Evolutionary conservation across 37 sponge, comb jelly and placozoan genomes (phyloP).

Genomic region (Dysidea cf. avara): DNA sequence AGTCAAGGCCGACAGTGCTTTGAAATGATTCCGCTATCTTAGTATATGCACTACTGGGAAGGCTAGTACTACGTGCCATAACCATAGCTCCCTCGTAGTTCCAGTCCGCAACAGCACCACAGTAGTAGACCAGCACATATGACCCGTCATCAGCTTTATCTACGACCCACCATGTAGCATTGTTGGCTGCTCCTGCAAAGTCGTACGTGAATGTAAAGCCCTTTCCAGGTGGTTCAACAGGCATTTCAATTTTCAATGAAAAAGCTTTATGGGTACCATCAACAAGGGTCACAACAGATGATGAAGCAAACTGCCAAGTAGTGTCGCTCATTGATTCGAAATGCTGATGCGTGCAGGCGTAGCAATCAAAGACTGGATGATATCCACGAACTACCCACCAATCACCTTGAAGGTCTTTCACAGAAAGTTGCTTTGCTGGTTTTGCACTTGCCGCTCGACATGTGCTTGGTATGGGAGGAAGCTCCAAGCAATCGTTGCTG

Average conservation of each 20-base stretch:
- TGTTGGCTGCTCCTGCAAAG: neutral
- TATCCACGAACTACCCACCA: conserved; percentile 10
- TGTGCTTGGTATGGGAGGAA: conserved; percentile 9
- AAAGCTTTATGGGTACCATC: neutral
- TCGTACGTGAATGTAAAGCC: neutral
- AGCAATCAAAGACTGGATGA: conserved; percentile 11
- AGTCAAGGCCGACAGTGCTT: neutral
- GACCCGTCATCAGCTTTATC: conserved; percentile 22
- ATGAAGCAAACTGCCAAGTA: neutral
- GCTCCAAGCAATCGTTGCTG: neutral
- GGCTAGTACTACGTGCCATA: neutral
- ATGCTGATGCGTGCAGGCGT: neutral
- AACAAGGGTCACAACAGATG: neutral
- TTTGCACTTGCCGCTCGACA: conserved; percentile 1
- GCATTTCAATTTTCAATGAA: neutral
- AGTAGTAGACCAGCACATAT: conserved; percentile 8
- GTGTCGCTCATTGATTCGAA: neutral
- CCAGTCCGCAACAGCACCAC: conserved; percentile 7
- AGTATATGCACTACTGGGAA: neutral
- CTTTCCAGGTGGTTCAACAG: neutral
- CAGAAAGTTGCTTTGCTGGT: conserved; percentile 12
- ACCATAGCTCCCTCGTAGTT: conserved; percentile 20
- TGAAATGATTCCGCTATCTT: neutral
- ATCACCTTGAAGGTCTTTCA: conserved; percentile 1
- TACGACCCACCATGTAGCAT: conserved; percentile 13